phyloP scores from a whole-genome alignment of 1,140 invertebrate species.

The Sesamia nonagrioides region DNA sequence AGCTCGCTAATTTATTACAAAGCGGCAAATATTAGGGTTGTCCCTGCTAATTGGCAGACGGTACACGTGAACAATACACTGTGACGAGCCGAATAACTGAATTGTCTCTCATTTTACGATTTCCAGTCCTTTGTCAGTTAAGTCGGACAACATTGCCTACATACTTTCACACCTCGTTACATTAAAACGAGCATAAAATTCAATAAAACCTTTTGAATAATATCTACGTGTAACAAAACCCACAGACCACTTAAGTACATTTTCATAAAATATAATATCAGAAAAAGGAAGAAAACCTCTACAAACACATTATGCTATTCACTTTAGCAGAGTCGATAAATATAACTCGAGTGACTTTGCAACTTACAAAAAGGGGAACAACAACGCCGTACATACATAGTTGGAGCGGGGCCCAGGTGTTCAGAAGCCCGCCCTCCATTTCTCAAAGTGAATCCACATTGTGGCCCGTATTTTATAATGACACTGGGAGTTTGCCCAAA shows the following conservation, averaged over 20 bases:
- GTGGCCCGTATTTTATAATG: slow-evolving; percentile 82
- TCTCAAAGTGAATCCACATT: slow-evolving; percentile 82
- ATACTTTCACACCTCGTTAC: background rate
- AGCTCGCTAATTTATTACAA: slow-evolving; percentile 20
- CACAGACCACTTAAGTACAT: slow-evolving; percentile 3
- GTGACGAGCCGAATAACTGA: slow-evolving; percentile 37
- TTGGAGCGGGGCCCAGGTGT: slow-evolving; percentile 72
- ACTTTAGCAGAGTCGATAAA: slow-evolving; percentile 61
- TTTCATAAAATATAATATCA: slow-evolving; percentile 1
- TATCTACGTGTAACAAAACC: background rate
- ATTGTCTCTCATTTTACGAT: slow-evolving; percentile 37
- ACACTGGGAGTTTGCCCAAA: slow-evolving; percentile 75
- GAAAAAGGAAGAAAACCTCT: slow-evolving; percentile 19
- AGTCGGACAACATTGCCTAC: slow-evolving; percentile 10
- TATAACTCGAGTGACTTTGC: slow-evolving; percentile 68
- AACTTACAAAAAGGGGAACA: slow-evolving; percentile 65
- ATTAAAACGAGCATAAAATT: background rate
- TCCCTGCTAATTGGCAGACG: background rate
- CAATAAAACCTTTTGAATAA: background rate
- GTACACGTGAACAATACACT: slow-evolving; percentile 21
- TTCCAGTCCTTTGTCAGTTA: slow-evolving; percentile 39
- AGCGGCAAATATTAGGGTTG: slow-evolving; percentile 20
- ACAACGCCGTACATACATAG: slow-evolving; percentile 50
- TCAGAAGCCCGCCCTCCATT: slow-evolving; percentile 70
- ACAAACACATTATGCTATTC: slow-evolving; percentile 54